These are phyloP conservation scores for Embidobia sp. DNA, from an alignment of 2,888 invertebrate species.

Conservation along the genomic window DNA sequence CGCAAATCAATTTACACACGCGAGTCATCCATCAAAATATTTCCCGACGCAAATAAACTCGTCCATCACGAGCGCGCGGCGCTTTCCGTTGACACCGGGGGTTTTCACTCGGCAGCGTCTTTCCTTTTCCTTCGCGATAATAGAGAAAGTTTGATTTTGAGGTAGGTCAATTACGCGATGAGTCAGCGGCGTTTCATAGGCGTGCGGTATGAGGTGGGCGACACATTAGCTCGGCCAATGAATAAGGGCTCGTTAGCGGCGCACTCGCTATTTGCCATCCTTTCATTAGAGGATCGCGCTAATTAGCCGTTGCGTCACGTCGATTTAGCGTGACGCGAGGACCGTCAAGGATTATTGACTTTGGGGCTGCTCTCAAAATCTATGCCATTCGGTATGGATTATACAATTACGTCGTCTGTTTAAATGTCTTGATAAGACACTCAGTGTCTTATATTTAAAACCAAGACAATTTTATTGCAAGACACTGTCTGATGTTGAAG, in stretches of 20 bases:
- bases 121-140: conserved; percentile 21
- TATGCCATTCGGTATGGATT: no score
- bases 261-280: conserved; percentile 40
- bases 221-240: conserved; percentile 42
- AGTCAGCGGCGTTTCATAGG: conserved; percentile 61
- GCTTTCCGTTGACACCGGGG: no score
- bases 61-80: no score
- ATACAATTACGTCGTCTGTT: no score
- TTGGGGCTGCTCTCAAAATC: conserved; percentile 46
- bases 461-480: no score
- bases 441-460: no score
- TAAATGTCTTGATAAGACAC: no score
- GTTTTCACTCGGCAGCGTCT: no score
- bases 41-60: no score
- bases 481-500: no score
- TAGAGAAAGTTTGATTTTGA: conserved; percentile 64
- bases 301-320: conserved; percentile 60
- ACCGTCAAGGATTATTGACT: conserved; percentile 52
- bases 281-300: conserved; percentile 50
- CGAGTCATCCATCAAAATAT: no score
- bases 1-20: no score
- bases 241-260: conserved; percentile 62
- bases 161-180: conserved; percentile 64
- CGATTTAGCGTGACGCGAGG: conserved; percentile 27
- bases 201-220: conserved; percentile 56